These are phyloP conservation scores for Sus cebifrons DNA, from an alignment of 2,797 vertebrate genomes.

Conservation along the genomic window DNA sequence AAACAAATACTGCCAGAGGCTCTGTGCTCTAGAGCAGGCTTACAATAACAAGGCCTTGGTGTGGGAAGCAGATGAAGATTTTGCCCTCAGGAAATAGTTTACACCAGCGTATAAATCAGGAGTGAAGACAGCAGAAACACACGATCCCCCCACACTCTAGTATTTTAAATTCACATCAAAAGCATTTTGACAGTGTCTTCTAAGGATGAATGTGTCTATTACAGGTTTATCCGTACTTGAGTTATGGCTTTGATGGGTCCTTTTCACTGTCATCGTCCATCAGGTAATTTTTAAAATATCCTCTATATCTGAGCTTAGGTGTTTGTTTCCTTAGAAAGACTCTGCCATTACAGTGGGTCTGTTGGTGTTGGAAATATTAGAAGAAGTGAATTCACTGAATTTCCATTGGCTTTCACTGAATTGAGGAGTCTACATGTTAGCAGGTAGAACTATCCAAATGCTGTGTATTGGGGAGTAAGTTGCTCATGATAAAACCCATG, in stretches of 20 bases:
- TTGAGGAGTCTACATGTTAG: neutral
- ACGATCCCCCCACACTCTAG: conserved; percentile 40
- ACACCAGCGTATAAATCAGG: neutral
- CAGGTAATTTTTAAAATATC: conserved; percentile 81
- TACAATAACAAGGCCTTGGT: neutral
- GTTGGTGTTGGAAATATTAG: neutral
- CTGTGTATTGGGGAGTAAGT: neutral
- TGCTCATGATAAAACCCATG: neutral
- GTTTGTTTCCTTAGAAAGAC: conserved; percentile 71
- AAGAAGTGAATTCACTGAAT: neutral
- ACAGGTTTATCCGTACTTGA: conserved; percentile 67
- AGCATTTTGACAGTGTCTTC: conserved; percentile 78
- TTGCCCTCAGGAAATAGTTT: conserved; percentile 10
- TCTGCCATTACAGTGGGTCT: neutral
- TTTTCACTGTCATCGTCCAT: conserved; percentile 70
- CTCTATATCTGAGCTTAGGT: conserved; percentile 77
- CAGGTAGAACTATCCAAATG: neutral
- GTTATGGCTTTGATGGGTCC: neutral
- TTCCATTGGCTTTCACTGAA: neutral
- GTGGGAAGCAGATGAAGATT: neutral
- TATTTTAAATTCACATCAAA: conserved; percentile 72
- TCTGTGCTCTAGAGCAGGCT: neutral
- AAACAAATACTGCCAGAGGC: conserved; percentile 18
- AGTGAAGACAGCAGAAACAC: conserved; percentile 4
- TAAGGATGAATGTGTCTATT: conserved; percentile 78